These are phyloP conservation scores for Hyla sarda DNA, from an alignment of 2,113 vertebrate species.

Conservation along the genomic window DNA sequence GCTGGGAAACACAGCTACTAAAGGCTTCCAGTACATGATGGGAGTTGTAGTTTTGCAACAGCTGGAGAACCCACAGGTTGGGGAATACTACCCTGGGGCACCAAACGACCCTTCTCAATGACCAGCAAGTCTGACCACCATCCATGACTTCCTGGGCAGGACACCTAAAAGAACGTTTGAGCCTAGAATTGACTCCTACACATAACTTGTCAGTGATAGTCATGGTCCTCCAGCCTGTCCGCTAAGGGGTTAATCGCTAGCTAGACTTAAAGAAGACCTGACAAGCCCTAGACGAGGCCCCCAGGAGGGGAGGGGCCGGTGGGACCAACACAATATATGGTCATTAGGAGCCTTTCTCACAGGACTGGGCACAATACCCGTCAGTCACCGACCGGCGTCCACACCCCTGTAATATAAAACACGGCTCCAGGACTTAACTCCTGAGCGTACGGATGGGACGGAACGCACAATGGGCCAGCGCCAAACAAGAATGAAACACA, in stretches of 20 bases:
- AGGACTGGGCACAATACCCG: conserved; percentile 45
- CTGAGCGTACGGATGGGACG: not conserved
- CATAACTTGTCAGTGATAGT: not conserved
- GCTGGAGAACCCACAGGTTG: too few relatives aligned
- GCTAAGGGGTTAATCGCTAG: conserved; percentile 27
- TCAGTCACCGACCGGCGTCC: conserved; percentile 31
- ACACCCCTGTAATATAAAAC: conserved; percentile 30
- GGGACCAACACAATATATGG: conserved; percentile 51
- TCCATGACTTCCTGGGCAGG: too few relatives aligned
- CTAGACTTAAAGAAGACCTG: conserved; percentile 26
- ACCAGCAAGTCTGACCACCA: too few relatives aligned
- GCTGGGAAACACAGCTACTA: too few relatives aligned
- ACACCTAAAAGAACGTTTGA: not conserved
- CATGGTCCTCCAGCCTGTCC: not conserved
- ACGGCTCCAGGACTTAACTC: conserved; percentile 4
- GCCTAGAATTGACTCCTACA: too few relatives aligned
- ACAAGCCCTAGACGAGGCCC: not conserved
- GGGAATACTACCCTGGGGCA: too few relatives aligned
- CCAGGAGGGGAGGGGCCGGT: not conserved
- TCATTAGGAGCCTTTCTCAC: conserved; percentile 46
- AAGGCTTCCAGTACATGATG: too few relatives aligned
- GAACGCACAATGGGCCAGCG: not conserved
- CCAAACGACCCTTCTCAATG: too few relatives aligned
- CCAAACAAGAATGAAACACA: not conserved
- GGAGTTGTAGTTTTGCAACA: too few relatives aligned